phyloP scores from a whole-genome alignment of 2,888 invertebrate genomes.

The Tenthredo mesomela region DNA sequence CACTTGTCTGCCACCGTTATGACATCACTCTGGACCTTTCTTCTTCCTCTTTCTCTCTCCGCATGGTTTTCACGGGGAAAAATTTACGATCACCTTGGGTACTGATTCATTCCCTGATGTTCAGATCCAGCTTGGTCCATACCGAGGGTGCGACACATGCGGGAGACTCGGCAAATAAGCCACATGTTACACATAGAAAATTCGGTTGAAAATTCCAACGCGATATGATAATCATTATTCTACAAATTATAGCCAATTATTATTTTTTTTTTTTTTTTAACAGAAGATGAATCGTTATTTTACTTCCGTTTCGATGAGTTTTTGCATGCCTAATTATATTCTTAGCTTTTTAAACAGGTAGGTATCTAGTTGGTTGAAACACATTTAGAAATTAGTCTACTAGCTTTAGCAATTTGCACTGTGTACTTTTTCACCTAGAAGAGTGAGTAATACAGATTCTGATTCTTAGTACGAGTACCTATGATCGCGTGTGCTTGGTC shows the following conservation, averaged over 20 bases:
- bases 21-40: constrained; percentile 58
- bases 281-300: too few relatives aligned
- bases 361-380: background rate
- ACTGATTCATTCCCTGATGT: constrained; percentile 71
- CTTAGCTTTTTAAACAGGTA: background rate
- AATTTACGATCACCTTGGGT: constrained; percentile 75
- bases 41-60: constrained; percentile 53
- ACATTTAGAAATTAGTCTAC: background rate
- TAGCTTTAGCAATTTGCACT: background rate
- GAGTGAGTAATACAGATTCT: background rate
- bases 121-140: constrained; percentile 54
- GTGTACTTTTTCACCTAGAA: background rate
- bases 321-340: background rate
- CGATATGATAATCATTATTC: background rate
- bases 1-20: constrained; percentile 77
- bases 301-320: background rate
- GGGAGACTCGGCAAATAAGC: constrained; percentile 29
- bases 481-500: background rate
- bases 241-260: background rate
- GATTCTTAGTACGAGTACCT: background rate
- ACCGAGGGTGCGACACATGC: constrained; percentile 54
- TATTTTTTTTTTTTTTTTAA: too few relatives aligned
- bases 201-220: background rate
- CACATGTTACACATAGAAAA: background rate
- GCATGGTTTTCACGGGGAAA: constrained; percentile 58